phyloP scores from a whole-genome alignment of 1,140 invertebrate species.

The Bombyx mandarina region DNA sequence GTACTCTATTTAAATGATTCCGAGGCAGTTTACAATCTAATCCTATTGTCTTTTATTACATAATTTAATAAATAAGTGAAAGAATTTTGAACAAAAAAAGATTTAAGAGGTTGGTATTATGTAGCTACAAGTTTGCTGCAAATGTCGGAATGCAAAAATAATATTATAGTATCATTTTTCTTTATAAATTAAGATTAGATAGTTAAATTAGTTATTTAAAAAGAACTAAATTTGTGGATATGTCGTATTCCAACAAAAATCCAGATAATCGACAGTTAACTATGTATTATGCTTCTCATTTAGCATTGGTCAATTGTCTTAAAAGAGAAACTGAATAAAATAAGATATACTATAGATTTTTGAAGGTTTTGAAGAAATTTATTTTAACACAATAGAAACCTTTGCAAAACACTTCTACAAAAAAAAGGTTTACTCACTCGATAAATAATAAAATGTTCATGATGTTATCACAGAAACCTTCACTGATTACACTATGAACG shows the following conservation, averaged over 20 bases:
- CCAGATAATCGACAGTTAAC: background rate
- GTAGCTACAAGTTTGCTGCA: no score
- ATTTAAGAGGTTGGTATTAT: no score
- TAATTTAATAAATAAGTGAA: no score
- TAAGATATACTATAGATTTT: background rate
- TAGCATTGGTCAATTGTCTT: background rate
- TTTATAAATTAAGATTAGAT: no score
- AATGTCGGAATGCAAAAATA: no score
- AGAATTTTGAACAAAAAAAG: no score
- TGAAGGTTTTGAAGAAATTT: background rate
- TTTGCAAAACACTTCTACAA: background rate
- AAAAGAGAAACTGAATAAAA: background rate
- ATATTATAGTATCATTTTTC: no score
- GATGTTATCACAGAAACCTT: slow-evolving; percentile 10
- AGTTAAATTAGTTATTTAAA: background rate
- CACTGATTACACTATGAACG: slow-evolving; percentile 19
- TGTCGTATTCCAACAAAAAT: background rate
- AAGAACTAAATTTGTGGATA: background rate
- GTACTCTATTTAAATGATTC: no score
- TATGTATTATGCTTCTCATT: background rate
- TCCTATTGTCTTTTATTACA: no score
- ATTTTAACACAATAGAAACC: background rate
- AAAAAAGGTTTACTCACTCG: slow-evolving; percentile 18
- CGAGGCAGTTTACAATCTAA: no score
- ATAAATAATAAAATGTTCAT: slow-evolving; percentile 15